These are phyloP conservation scores for Coryphaenoides rupestris DNA, from an alignment of 2,113 vertebrate genomes.

Conservation along the genomic window DNA sequence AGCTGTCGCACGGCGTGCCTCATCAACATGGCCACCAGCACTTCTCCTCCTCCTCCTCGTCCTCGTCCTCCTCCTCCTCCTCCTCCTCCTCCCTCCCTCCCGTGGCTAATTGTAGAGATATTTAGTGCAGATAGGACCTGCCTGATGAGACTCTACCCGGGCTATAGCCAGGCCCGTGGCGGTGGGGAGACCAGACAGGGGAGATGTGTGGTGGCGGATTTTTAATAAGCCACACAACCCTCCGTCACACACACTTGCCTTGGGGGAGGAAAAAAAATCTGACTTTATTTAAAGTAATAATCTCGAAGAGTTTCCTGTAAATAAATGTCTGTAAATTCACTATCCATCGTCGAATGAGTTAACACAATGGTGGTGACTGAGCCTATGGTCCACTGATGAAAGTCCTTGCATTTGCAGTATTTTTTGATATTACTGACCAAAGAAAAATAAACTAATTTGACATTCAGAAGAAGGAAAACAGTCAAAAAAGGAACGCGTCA, in stretches of 20 bases:
- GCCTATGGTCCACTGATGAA: too few species aligned
- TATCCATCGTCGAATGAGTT: too few species aligned
- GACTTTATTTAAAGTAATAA: constrained; percentile 1
- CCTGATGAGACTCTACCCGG: constrained; percentile 2
- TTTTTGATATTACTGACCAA: too few species aligned
- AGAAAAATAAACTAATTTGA: too few species aligned
- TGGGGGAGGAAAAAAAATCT: background rate
- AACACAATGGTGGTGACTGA: too few species aligned
- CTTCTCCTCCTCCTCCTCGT: too few species aligned
- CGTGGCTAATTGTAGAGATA: constrained; percentile 39
- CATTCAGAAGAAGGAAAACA: too few species aligned
- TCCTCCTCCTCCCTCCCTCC: constrained; percentile 25
- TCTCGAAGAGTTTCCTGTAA: too few species aligned
- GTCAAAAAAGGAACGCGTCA: too few species aligned
- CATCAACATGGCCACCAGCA: constrained; percentile 32
- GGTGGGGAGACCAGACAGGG: background rate
- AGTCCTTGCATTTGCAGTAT: too few species aligned
- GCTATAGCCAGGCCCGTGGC: constrained; percentile 7
- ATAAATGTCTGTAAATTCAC: too few species aligned
- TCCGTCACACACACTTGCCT: background rate
- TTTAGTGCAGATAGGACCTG: constrained; percentile 35
- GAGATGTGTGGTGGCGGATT: constrained; percentile 12
- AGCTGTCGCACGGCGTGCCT: constrained; percentile 42
- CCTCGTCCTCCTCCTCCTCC: too few species aligned
- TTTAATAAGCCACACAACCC: constrained; percentile 10